Conservation (phyloP, 2,797 vertebrate species). For the Euthynnus affinis region DNA sequence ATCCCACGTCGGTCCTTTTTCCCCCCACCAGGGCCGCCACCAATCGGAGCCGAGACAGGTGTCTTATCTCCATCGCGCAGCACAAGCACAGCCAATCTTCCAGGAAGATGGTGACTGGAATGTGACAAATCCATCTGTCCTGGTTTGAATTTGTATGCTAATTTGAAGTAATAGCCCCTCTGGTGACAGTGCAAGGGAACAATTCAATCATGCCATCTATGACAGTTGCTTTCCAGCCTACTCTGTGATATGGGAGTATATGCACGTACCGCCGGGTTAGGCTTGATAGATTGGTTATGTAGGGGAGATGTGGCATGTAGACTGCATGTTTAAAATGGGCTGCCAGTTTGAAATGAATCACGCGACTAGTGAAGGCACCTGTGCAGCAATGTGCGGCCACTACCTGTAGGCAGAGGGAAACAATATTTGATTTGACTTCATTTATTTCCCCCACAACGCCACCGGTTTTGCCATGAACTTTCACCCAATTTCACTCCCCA, state of each 20-base stretch:
- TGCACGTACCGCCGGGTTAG: constrained; percentile 76
- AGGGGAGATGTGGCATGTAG: constrained; percentile 76
- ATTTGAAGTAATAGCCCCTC: constrained; percentile 92
- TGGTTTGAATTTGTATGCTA: constrained; percentile 92
- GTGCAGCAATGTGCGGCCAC: constrained; percentile 63
- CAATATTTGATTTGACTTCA: constrained; percentile 72
- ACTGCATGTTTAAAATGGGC: constrained; percentile 81
- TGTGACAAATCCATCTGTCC: constrained; percentile 92
- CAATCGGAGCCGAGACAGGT: constrained; percentile 84
- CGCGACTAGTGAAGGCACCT: constrained; percentile 64
- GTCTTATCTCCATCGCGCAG: constrained; percentile 89
- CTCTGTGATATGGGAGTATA: constrained; percentile 82
- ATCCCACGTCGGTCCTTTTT: constrained; percentile 45
- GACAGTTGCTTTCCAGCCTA: constrained; percentile 83
- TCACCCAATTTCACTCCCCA: constrained; percentile 47
- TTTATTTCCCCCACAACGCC: constrained; percentile 58
- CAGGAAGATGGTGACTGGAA: constrained; percentile 87
- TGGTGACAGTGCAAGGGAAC: constrained; percentile 89
- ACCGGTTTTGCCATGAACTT: constrained; percentile 55
- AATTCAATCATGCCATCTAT: constrained; percentile 90
- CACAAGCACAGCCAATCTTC: constrained; percentile 86
- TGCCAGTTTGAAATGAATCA: constrained; percentile 80
- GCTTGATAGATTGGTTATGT: constrained; percentile 85
- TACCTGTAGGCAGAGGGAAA: constrained; percentile 51
- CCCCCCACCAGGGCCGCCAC: constrained; percentile 58